Evolutionary conservation across 2,113 vertebrate genomes (phyloP).

Genomic region (Caranx melampygus): DNA sequence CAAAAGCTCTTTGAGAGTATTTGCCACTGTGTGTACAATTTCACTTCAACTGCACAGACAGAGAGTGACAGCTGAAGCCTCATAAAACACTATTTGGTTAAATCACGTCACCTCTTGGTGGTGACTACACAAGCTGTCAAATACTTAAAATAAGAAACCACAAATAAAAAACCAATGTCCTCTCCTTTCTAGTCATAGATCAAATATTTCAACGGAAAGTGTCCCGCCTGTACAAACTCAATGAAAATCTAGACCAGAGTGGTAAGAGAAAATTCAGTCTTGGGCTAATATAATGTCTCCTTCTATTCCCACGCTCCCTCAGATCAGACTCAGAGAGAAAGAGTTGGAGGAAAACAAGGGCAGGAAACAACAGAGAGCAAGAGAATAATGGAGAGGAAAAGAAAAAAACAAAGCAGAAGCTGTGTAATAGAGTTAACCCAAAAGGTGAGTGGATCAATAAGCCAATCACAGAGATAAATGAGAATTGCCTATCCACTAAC

Average conservation of each 20-base stretch:
- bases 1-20: not conserved
- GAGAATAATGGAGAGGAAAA: not conserved
- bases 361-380: conserved; percentile 10
- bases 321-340: conserved; percentile 21
- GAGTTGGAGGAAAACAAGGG: conserved; percentile 20
- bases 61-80: conserved; percentile 12
- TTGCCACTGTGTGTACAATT: conserved; percentile 9
- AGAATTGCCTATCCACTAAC: conserved; percentile 25
- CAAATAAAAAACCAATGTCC: conserved; percentile 36
- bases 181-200: conserved; percentile 18
- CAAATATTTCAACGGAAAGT: conserved; percentile 42
- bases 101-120: not conserved
- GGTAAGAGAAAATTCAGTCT: conserved; percentile 43
- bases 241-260: conserved; percentile 39
- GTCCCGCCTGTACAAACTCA: conserved; percentile 45
- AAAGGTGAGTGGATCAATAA: conserved; percentile 36
- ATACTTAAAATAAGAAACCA: conserved; percentile 15
- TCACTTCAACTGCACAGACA: conserved; percentile 13
- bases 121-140: not conserved
- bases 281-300: conserved; percentile 46
- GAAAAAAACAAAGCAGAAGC: not conserved
- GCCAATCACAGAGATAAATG: conserved; percentile 36
- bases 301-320: conserved; percentile 31
- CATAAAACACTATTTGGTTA: conserved; percentile 11
- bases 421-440: conserved; percentile 37